Percentiles rank a stretch among this genome's conserved stretches.
These are phyloP conservation scores for Dryococelus australis DNA, from an alignment of 2,888 invertebrate species.

Conservation along the genomic window DNA sequence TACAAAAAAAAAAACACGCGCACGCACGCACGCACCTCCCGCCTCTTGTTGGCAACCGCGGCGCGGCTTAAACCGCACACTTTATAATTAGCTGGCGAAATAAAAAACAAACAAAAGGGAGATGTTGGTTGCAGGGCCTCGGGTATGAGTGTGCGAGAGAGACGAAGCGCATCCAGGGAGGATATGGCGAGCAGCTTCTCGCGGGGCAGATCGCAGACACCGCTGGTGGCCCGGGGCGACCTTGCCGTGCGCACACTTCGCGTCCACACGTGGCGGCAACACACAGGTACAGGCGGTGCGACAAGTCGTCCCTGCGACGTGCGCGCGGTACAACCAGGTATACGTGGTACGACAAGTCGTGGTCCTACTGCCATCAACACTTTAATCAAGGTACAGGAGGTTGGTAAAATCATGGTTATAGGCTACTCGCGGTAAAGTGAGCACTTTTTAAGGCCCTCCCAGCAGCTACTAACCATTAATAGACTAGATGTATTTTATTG, in stretches of 20 bases:
- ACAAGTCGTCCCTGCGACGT: too few relatives aligned
- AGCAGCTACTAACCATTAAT: too few relatives aligned
- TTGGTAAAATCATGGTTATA: neutral
- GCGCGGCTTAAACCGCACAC: conserved; percentile 4
- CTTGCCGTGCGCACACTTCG: neutral
- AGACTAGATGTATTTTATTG: too few relatives aligned
- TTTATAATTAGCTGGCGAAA: conserved; percentile 11
- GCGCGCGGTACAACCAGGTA: neutral
- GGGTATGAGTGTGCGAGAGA: too few relatives aligned
- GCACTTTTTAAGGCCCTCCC: too few relatives aligned
- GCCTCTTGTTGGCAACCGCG: too few relatives aligned
- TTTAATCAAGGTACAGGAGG: neutral
- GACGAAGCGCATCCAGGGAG: neutral
- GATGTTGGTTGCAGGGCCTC: neutral
- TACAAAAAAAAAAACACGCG: neutral
- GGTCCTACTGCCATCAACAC: neutral
- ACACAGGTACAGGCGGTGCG: too few relatives aligned
- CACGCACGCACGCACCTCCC: neutral
- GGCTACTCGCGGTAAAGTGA: too few relatives aligned
- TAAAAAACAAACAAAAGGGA: neutral
- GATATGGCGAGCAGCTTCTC: neutral
- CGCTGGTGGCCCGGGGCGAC: neutral
- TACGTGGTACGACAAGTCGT: neutral
- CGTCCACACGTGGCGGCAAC: neutral
- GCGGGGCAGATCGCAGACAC: neutral